Evolutionary conservation across 2,888 invertebrate genomes (phyloP).

Genomic region (Tetramorium bicarinatum): DNA sequence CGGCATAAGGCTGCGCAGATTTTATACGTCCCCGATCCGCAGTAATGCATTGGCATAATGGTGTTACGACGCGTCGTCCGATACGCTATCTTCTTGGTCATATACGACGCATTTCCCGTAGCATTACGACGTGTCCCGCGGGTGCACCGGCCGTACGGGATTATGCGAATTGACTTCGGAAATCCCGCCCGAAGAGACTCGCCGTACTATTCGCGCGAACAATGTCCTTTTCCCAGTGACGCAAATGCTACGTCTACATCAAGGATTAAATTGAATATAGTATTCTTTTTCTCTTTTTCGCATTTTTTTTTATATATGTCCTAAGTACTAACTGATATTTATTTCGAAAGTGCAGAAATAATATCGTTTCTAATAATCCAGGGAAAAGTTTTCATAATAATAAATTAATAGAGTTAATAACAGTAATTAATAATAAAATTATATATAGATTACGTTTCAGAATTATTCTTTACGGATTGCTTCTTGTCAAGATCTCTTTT

Average conservation of each 20-base stretch:
- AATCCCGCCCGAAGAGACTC: conserved; percentile 30
- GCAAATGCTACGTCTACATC: conserved; percentile 1
- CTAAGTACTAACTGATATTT: background rate
- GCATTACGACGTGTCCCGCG: conserved; percentile 41
- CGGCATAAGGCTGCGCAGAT: conserved; percentile 9
- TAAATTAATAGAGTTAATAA: background rate
- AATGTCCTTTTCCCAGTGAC: background rate
- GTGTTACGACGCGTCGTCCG: conserved; percentile 45
- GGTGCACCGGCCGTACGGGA: conserved; percentile 34
- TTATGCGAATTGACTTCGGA: conserved; percentile 48
- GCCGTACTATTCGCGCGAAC: conserved; percentile 26
- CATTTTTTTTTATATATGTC: background rate
- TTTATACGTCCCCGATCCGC: conserved; percentile 50
- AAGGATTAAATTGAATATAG: conserved; percentile 10
- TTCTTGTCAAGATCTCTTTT: background rate
- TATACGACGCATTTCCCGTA: conserved; percentile 23
- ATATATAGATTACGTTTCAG: background rate
- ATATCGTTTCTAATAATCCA: background rate
- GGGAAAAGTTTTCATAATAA: background rate
- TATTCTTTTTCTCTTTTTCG: background rate
- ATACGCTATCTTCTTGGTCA: conserved; percentile 19
- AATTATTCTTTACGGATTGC: background rate
- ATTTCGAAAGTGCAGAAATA: background rate
- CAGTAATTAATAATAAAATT: background rate
- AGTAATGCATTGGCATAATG: conserved; percentile 51